Evolutionary conservation across 1,140 invertebrate genomes (phyloP).

Genomic region (Diuraphis noxia): DNA sequence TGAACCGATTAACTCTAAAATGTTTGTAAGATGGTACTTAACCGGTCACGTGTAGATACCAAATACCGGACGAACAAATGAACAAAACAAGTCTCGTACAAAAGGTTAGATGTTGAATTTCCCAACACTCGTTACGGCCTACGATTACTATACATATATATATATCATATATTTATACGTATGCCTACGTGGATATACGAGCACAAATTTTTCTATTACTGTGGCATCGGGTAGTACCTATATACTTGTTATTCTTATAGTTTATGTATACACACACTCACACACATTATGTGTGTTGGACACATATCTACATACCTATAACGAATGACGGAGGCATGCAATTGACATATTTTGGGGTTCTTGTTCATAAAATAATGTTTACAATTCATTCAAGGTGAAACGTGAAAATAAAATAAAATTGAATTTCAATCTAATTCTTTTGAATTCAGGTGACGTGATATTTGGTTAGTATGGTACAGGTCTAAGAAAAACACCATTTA

Average conservation of each 20-base stretch:
- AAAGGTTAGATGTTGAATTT: constrained; percentile 32
- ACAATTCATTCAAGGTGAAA: neutral
- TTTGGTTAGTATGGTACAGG: neutral
- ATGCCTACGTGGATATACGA: neutral
- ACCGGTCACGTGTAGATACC: constrained; percentile 28
- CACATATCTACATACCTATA: neutral
- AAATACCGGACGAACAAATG: constrained; percentile 28
- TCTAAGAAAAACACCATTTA: neutral
- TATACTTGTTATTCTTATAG: constrained; percentile 1
- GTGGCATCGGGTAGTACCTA: neutral
- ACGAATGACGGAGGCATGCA: neutral
- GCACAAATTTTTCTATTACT: constrained; percentile 34
- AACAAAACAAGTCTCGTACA: constrained; percentile 29
- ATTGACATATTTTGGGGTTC: constrained; percentile 1
- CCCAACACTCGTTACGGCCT: constrained; percentile 37
- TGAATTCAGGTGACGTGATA: neutral
- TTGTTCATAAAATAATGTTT: neutral
- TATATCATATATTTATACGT: neutral
- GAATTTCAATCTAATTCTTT: constrained; percentile 8
- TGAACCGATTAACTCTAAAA: constrained; percentile 49
- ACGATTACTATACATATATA: neutral
- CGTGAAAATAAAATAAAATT: neutral
- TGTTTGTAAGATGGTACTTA: constrained; percentile 31
- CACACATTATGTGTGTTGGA: too few relatives aligned
- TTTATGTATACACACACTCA: neutral